Evolutionary conservation across 1,140 invertebrate species (phyloP), one percentile per base, ranked within the genome.

Genomic region (Cotesia typhae): DNA sequence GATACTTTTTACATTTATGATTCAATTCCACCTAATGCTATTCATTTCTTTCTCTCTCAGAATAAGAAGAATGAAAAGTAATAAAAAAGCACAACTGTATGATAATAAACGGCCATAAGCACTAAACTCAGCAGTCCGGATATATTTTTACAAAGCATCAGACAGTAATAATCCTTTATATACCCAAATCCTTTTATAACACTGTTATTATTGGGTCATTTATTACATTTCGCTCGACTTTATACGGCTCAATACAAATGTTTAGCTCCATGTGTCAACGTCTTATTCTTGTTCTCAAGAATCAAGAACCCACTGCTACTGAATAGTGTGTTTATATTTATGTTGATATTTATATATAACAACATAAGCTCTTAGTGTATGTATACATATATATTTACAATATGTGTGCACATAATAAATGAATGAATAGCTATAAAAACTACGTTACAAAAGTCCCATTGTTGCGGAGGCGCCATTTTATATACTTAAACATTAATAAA

Each of bases 241-340:
- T 72, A 72, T 72, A 72, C 10, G 14, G 59, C 64, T 35, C 59
- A 52, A 52, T 66, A 38, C n/a, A n/a, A 37, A 14, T 67, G 14
- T 36, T 55, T 41, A 4, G 74, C 72, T 77, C 74, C 77, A 75
- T 79, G 83, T 82, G 84, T 85, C 82, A 84, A 82, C 84, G 82
- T 85, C 83, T 84, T 83, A 84, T 85, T 84, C 81, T 84, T 80
- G 82, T 81, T 84, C 80, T 81, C 78, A 64, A 60, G 60, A 61
- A 20, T 9, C 70, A 73, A 68, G 74, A 71, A 69, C 71, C 75
- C 60, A 74, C 74, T 47, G 41, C 75, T 57, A 74, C 74, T 47
- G 41, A 47, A 47, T 47, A 47, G 41, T 10, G 10, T 10, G 10
- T 47, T 47, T 57, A 57, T 17, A 57, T 17, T 12, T n/a, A 57